Evolutionary conservation across 2,113 vertebrate genomes (phyloP), one percentile per base, ranked within the genome.

Genomic region (Scophthalmus maximus): DNA sequence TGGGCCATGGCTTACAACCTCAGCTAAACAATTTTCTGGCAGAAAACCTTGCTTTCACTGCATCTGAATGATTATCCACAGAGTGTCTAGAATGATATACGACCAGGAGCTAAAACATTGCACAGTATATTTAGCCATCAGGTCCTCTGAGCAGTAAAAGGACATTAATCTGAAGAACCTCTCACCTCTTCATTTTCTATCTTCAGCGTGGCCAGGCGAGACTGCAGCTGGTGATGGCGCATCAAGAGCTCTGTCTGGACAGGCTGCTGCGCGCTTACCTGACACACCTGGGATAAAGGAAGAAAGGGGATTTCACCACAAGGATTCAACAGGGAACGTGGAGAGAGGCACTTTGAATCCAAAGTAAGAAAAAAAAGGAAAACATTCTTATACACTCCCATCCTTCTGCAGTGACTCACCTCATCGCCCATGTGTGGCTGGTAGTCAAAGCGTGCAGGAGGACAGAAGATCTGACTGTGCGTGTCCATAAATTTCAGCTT

Each of bases 381-480:
- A n/a, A n/a, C n/a, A n/a, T n/a, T n/a, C n/a, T n/a, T n/a, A n/a
- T n/a, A 3, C 2, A 53, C 15, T 6, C 51, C 14, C 51, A 10
- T 8, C 25, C 25, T 8, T 53, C 51, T 6, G 3, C 51, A 4
- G n/a, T 8, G 30, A 59, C 85, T 89, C 88, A 98, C 98, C 96
- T 99, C 98, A 1, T 99, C 98, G 26, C 96, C 98, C 96, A 99
- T 98, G 88, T 99, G 98, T 0, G 96, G 97, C 91, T 98, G 96
- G 91, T 96, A 99, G 92, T 99, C 98, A 0, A 99, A 99, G 85
- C 96, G 96, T n/a, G 98, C 93, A 0, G 97, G 98, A 0, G 97
- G 98, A 84, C 98, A 99, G 93, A 99, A 99, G 78, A 97, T 96
- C 86, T 98, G 96, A 82, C 96, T 95, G 90, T 96, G 96, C 91